Base-by-base conservation (phyloP, 2,888 invertebrate genomes). In the Linnaemya vulpina region DNA sequence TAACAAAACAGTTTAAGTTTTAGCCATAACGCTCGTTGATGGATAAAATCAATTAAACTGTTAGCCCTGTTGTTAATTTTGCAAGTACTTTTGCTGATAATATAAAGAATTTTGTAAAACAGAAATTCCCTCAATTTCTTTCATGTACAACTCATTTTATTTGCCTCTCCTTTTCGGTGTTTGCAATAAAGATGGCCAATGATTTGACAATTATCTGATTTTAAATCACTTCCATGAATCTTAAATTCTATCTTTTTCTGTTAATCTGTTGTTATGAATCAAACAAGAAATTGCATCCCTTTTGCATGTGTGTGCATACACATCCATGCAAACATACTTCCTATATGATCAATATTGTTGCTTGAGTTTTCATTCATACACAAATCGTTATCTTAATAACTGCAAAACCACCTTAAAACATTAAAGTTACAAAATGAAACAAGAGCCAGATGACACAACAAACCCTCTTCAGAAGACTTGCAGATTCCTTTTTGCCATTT, bases 371-470 rank as follows among this genome's bases (percentile, higher is more conserved):
- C 67, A 81, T 81, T 81, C 60, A 75, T 75, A 62, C 68, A 68
- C 68, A 76, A 81, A 81, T 68, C 74, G 73, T 80, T 80, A 80
- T 76, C 84, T 76, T 84, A 80, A 80, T 76, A 80, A 84, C 76
- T 84, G 55, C 43, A 67, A 77, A 75, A 76, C 40, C 75, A 79
- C 55, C 75, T 79, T 65, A 84, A n/a, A 84, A 83, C 70, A 67
- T 79, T 46, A 71, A 84, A 75, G 40, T 75, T 73, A 71, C 79
- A 84, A 84, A 76, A 75, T 71, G 79, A 75, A 84, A 84, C 75
- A 84, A 84, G 63, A 79, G 63, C 20, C 79, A 75, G 75, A 84
- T 84, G 84, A 84, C 75, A 79, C 79, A 71, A 73, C 77, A 76
- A 82, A 70, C 71, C 65, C 55, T 58, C 65, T 77, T 83, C 55